Percentiles rank a stretch among this genome's conserved stretches.
These are phyloP conservation scores for Ceyx erithaca DNA, from an alignment of 2,797 vertebrate species.

Conservation along the genomic window DNA sequence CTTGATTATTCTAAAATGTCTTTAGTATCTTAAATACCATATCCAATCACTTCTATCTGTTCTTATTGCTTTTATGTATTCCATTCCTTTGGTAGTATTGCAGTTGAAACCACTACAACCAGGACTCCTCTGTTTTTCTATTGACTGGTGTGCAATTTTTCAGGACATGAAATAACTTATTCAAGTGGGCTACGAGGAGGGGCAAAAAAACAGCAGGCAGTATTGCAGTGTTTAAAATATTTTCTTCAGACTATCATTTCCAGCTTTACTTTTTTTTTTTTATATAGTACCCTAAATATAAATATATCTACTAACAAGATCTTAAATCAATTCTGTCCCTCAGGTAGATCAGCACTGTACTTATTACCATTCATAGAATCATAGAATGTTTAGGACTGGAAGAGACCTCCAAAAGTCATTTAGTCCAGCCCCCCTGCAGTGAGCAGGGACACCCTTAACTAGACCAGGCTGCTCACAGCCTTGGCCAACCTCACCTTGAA, in stretches of 20 bases:
- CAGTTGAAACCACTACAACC: not conserved
- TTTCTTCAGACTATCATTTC: not conserved
- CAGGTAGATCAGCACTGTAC: not conserved
- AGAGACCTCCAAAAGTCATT: too few relatives aligned
- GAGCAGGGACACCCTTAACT: too few relatives aligned
- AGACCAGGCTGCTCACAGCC: too few relatives aligned
- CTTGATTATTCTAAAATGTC: not conserved
- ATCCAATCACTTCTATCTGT: not conserved
- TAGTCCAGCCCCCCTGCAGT: too few relatives aligned
- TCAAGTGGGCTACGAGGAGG: not conserved
- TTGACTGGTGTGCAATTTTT: not conserved
- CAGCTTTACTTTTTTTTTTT: not conserved
- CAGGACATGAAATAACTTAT: not conserved
- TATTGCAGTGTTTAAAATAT: not conserved
- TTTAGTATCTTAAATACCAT: not conserved
- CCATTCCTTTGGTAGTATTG: not conserved
- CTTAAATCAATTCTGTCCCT: not conserved
- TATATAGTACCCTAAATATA: not conserved
- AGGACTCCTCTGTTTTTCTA: not conserved
- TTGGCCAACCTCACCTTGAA: too few relatives aligned
- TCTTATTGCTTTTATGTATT: not conserved
- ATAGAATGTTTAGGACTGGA: too few relatives aligned
- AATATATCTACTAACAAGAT: not conserved
- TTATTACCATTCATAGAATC: not conserved
- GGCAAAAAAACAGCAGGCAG: not conserved